Percentiles rank a stretch among this genome's conserved stretches.
These are phyloP conservation scores for Tylochromis polylepis DNA, from an alignment of 2,113 vertebrate species.

Conservation along the genomic window DNA sequence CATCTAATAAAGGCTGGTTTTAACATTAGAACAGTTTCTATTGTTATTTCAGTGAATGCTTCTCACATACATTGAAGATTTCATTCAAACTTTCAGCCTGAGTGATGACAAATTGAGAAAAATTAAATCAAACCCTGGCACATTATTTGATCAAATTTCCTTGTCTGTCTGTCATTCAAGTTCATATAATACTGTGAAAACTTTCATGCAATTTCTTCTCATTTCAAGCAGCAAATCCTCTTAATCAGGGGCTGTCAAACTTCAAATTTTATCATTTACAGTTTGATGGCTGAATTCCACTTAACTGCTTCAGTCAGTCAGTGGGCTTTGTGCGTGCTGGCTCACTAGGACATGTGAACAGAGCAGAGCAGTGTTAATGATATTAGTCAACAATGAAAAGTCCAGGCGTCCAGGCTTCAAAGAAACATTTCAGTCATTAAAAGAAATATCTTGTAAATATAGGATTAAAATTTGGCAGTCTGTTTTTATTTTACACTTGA, in stretches of 20 bases:
- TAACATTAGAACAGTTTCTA: not conserved
- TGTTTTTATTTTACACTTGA: not conserved
- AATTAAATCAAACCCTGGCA: not conserved
- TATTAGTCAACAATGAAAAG: not conserved
- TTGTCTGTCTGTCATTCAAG: not conserved
- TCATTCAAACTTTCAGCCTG: not conserved
- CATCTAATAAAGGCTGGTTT: not conserved
- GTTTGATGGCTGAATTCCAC: not conserved
- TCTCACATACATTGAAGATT: not conserved
- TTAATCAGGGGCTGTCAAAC: not conserved
- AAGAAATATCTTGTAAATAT: not conserved
- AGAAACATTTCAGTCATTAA: not conserved
- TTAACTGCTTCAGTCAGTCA: not conserved
- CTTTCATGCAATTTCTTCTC: not conserved
- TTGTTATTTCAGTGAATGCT: not conserved
- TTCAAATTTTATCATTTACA: not conserved
- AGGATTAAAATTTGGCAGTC: not conserved
- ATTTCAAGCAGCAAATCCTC: not conserved
- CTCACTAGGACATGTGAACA: not conserved
- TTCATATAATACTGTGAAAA: not conserved
- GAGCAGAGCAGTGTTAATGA: not conserved
- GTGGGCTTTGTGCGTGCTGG: not conserved
- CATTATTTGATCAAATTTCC: not conserved
- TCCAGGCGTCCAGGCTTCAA: not conserved
- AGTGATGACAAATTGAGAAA: not conserved